Evolutionary conservation across 23 tunicate genomes (phyloP).

Genomic region (Halocynthia aurantium): DNA sequence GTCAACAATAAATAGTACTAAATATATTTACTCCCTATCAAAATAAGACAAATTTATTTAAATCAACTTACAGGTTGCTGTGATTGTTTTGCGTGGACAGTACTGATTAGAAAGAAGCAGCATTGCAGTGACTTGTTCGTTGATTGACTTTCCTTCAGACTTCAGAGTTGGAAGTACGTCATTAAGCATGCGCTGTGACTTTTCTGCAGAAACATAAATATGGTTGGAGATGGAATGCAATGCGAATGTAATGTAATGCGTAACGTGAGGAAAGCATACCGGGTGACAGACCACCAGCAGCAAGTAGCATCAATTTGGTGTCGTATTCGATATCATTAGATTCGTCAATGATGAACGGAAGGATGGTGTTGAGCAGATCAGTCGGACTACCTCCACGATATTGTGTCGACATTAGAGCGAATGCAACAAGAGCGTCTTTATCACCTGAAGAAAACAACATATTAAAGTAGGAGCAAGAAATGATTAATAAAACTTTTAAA

Average conservation of each 20-base stretch:
- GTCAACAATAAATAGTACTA: not conserved
- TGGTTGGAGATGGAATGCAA: not conserved
- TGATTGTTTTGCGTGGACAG: slow-evolving; percentile 15
- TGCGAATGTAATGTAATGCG: not conserved
- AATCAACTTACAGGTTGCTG: slow-evolving; percentile 15
- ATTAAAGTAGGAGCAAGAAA: too few species aligned
- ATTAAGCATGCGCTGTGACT: slow-evolving; percentile 15
- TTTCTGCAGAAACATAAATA: slow-evolving; percentile 17
- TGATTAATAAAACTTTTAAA: too few species aligned
- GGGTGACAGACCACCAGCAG: slow-evolving; percentile 17
- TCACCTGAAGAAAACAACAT: too few species aligned
- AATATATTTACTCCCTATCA: not conserved
- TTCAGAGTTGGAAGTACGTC: slow-evolving; percentile 51
- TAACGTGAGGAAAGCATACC: slow-evolving; percentile 8
- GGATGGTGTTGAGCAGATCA: not conserved
- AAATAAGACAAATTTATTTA: not conserved
- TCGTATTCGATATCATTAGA: not conserved
- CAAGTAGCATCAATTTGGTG: not conserved
- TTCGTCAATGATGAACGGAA: not conserved
- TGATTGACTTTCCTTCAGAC: slow-evolving; percentile 36
- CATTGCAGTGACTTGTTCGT: slow-evolving; percentile 48
- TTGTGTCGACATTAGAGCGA: too few species aligned
- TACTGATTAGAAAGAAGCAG: slow-evolving; percentile 33
- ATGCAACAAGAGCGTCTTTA: too few species aligned
- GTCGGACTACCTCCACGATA: slow-evolving; percentile 8